Conservation (phyloP, 2,113 vertebrate species). For the Pampusana beccarii region DNA sequence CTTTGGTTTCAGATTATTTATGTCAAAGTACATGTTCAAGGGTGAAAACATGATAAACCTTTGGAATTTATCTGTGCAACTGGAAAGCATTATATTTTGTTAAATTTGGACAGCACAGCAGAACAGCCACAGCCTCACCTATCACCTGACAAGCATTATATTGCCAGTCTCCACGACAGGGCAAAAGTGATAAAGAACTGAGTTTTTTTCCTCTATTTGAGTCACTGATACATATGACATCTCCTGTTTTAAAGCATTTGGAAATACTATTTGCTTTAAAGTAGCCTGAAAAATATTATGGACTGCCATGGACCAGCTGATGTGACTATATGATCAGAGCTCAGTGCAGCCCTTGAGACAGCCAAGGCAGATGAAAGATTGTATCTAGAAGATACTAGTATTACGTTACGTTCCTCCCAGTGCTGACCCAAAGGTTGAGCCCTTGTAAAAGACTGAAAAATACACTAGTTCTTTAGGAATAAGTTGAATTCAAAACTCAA, state of each 20-base stretch:
- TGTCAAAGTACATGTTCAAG: not conserved
- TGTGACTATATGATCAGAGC: not conserved
- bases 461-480: not conserved
- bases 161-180: not conserved
- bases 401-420: not conserved
- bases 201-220: not conserved
- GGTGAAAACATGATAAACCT: not conserved
- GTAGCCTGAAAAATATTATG: not conserved
- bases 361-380: not conserved
- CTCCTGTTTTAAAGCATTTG: not conserved
- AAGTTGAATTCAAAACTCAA: not conserved
- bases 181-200: not conserved
- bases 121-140: not conserved
- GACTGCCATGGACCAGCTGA: not conserved
- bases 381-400: not conserved
- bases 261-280: not conserved
- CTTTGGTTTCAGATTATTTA: not conserved
- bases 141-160: not conserved
- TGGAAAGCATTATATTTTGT: not conserved
- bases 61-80: not conserved
- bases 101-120: not conserved
- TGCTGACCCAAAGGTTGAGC: not conserved
- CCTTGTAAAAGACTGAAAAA: not conserved
- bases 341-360: not conserved
- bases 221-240: fast-evolving